Evolutionary conservation across 1,140 invertebrate genomes (phyloP).

Genomic region (Magallana gigas): DNA sequence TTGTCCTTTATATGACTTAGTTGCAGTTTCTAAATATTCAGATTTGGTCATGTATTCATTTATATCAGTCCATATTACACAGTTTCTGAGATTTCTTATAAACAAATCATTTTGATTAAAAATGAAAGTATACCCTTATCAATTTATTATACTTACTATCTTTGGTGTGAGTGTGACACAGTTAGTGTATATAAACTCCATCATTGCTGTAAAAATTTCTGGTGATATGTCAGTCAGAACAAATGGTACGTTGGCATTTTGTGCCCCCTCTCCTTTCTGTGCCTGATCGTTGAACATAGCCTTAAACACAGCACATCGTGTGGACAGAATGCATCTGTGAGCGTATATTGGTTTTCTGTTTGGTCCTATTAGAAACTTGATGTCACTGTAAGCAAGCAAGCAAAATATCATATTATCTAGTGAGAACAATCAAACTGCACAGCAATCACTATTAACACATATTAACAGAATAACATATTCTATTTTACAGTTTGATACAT

Average conservation of each 20-base stretch:
- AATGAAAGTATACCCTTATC: too few relatives aligned
- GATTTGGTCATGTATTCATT: too few relatives aligned
- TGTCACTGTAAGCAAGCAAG: conserved; percentile 68
- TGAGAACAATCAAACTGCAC: too few relatives aligned
- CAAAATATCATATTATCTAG: too few relatives aligned
- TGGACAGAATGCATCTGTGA: conserved; percentile 76
- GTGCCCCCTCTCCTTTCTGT: conserved; percentile 61
- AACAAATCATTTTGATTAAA: too few relatives aligned
- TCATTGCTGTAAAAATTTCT: conserved; percentile 75
- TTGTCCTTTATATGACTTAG: too few relatives aligned
- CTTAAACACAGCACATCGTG: conserved; percentile 77
- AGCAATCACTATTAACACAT: too few relatives aligned
- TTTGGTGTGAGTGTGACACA: conserved; percentile 75
- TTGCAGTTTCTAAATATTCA: too few relatives aligned
- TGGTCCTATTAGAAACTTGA: conserved; percentile 76
- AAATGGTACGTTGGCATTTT: conserved; percentile 73
- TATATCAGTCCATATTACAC: too few relatives aligned
- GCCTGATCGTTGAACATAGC: conserved; percentile 77
- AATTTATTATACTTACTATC: conserved; percentile 66
- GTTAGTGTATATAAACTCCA: conserved; percentile 79
- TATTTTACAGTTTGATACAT: too few relatives aligned
- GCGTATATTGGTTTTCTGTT: conserved; percentile 75
- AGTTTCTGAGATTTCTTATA: too few relatives aligned
- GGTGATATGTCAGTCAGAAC: conserved; percentile 75
- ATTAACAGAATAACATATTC: too few relatives aligned